phyloP scores from a whole-genome alignment of 2,797 vertebrate species.

The Urocyon cinereoargenteus region DNA sequence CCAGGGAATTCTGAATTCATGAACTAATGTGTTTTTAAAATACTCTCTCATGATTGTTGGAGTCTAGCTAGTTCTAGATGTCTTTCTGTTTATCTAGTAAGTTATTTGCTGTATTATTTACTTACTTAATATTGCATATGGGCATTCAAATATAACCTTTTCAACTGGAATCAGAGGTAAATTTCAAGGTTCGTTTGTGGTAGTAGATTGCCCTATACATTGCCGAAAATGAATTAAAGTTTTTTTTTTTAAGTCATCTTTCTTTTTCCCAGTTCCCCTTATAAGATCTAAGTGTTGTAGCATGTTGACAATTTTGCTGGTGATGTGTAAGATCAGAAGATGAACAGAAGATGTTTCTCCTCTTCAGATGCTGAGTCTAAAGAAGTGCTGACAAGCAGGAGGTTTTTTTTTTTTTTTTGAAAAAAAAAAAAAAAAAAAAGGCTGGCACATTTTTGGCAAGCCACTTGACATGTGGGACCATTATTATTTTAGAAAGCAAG shows the following conservation, averaged over 20 bases:
- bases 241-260: not conserved
- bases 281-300: not conserved
- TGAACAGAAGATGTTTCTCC: not conserved
- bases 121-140: not conserved
- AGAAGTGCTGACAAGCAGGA: not conserved
- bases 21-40: not conserved
- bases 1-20: not conserved
- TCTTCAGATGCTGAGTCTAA: conserved; percentile 38
- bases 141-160: not conserved
- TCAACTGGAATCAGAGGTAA: not conserved
- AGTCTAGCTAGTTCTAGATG: not conserved
- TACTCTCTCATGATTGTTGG: not conserved
- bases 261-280: not conserved
- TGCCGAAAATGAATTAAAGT: not conserved
- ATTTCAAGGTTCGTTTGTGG: not conserved
- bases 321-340: not conserved
- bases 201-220: not conserved
- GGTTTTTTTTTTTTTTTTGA: not conserved
- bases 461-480: not conserved
- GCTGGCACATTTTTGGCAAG: not conserved
- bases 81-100: not conserved
- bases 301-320: conserved; percentile 18
- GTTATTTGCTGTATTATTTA: not conserved
- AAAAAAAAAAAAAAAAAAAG: not conserved
- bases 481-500: conserved; percentile 27